Percentiles rank a stretch among this genome's conserved stretches.
Conservation (phyloP, 2,113 vertebrate genomes). For the Passerina amoena region DNA sequence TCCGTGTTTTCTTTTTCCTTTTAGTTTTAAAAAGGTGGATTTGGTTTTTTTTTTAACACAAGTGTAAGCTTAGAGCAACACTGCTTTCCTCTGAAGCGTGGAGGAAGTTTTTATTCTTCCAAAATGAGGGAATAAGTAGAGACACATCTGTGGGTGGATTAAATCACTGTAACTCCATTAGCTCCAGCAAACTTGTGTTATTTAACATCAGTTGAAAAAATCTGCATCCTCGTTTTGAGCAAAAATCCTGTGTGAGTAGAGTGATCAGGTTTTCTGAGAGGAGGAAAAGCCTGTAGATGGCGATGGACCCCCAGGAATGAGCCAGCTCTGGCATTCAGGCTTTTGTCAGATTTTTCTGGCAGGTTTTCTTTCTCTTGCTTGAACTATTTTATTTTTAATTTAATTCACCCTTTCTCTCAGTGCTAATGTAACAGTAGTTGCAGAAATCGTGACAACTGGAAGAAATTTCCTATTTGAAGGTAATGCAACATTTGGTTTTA, state of each 20-base stretch:
- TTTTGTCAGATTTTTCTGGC: slow-evolving; percentile 60
- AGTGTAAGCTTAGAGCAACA: background rate
- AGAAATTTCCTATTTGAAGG: slow-evolving; percentile 50
- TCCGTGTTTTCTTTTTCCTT: background rate
- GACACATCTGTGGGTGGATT: background rate
- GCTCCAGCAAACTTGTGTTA: background rate
- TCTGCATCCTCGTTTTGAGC: background rate
- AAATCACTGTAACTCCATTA: background rate
- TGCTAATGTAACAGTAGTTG: slow-evolving; percentile 39
- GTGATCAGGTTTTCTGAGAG: background rate
- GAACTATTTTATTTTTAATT: slow-evolving; percentile 73
- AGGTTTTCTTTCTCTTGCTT: slow-evolving; percentile 58
- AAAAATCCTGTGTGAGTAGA: background rate
- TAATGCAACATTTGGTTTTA: slow-evolving; percentile 27
- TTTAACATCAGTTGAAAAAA: background rate
- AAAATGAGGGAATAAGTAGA: background rate
- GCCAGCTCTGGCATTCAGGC: background rate
- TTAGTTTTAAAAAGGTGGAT: background rate
- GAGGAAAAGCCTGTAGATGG: slow-evolving; percentile 75
- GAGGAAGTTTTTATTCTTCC: background rate
- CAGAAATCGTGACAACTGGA: slow-evolving; percentile 65
- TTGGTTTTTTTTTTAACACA: background rate
- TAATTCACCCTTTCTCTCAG: slow-evolving; percentile 59
- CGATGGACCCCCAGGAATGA: slow-evolving; percentile 75
- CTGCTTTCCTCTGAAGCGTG: background rate